phyloP scores from a whole-genome alignment of 2,888 invertebrate genomes.

The Acheta domesticus region DNA sequence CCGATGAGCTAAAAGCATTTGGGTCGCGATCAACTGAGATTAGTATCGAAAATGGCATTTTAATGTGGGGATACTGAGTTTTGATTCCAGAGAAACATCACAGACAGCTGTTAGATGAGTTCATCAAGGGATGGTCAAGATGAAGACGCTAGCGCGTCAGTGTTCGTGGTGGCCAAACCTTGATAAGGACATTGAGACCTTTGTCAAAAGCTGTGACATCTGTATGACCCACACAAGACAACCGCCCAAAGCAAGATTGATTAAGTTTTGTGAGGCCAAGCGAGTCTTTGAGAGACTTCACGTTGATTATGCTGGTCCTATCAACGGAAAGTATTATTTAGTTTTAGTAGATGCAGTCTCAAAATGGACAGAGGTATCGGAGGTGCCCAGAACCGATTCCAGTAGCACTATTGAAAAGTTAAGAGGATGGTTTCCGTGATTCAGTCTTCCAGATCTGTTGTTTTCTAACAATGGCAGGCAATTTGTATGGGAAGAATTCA shows the following conservation, averaged over 20 bases:
- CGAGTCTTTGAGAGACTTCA: not conserved
- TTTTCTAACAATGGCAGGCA: not conserved
- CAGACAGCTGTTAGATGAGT: not conserved
- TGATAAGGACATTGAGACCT: not conserved
- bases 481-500: slow-evolving; percentile 12
- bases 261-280: no score
- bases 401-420: not conserved
- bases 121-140: not conserved
- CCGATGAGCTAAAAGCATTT: not conserved
- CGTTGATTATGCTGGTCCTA: not conserved
- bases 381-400: not conserved
- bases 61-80: slow-evolving; percentile 22
- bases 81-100: not conserved
- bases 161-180: not conserved
- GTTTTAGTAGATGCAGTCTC: not conserved
- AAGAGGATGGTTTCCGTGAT: not conserved
- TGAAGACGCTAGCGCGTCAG: not conserved
- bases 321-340: not conserved
- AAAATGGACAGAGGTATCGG: not conserved
- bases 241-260: not conserved
- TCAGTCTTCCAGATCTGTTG: not conserved
- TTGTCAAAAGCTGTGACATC: not conserved
- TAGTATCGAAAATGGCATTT: not conserved
- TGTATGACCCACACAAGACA: not conserved
- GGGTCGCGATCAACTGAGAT: not conserved